Percentiles rank a stretch among this genome's conserved stretches.
Conservation (phyloP, 2,113 vertebrate genomes). For the Porphyrio hochstetteri region DNA sequence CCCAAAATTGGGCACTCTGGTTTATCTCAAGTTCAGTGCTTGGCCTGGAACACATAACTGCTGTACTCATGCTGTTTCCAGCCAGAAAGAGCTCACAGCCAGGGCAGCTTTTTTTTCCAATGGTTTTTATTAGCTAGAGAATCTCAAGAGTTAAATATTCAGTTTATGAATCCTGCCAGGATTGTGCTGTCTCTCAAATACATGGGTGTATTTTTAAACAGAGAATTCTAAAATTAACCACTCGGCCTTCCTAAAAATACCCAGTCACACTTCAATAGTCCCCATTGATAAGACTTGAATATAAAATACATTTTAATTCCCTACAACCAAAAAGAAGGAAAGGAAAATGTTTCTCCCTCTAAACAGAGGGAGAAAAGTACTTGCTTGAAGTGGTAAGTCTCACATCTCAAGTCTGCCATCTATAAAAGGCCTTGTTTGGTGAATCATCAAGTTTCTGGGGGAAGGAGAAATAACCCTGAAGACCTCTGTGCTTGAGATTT, state of each 20-base stretch:
- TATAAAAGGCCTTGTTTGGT: not conserved
- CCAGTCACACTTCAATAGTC: not conserved
- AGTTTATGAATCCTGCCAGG: not conserved
- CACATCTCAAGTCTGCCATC: not conserved
- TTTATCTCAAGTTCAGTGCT: not conserved
- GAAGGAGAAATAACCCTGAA: not conserved
- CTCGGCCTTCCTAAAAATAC: slow-evolving; percentile 4
- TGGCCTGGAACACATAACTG: not conserved
- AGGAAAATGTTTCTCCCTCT: not conserved
- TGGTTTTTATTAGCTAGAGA: not conserved
- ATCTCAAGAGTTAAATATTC: not conserved
- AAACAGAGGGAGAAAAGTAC: not conserved
- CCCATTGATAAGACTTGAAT: slow-evolving; percentile 12
- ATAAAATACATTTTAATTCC: not conserved
- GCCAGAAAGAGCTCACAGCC: not conserved
- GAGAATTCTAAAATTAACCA: slow-evolving; percentile 26
- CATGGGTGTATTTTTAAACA: not conserved
- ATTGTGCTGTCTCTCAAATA: not conserved
- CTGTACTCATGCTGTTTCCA: not conserved
- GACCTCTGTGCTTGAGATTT: not conserved
- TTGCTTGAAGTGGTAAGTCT: not conserved
- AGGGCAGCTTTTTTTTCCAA: not conserved
- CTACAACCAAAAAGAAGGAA: not conserved
- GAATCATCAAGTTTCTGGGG: not conserved
- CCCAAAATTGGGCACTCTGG: not conserved